These are phyloP conservation scores for Tenodera sinensis DNA, from an alignment of 2,888 invertebrate genomes.

Conservation along the genomic window DNA sequence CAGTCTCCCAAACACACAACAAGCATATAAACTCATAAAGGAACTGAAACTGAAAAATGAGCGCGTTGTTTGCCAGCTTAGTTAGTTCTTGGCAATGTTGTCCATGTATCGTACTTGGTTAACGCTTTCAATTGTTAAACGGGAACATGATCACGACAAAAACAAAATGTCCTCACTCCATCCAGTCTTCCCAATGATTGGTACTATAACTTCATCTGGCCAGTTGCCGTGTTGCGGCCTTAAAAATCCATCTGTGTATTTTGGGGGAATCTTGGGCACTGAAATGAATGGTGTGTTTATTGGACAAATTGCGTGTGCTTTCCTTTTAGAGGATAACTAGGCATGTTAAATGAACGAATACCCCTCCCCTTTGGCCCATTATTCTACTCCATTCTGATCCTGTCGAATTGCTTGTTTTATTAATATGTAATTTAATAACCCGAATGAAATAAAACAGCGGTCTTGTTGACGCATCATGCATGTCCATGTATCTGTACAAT, in stretches of 20 bases:
- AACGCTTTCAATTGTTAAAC: not conserved
- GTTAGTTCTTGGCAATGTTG: not conserved
- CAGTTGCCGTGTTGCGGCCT: not conserved
- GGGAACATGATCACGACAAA: not conserved
- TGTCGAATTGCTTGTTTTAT: not conserved
- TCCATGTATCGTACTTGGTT: not conserved
- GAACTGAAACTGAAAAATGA: not conserved
- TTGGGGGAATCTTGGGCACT: not conserved
- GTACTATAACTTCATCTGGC: not conserved
- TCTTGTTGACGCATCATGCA: not conserved
- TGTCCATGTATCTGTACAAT: not conserved
- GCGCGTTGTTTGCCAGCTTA: not conserved
- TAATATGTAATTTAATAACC: not conserved
- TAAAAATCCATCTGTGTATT: not conserved
- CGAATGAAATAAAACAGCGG: not conserved
- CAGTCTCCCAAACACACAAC: not conserved
- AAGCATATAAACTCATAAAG: not conserved
- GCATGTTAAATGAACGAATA: not conserved
- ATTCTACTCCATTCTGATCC: not conserved
- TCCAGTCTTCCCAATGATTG: not conserved
- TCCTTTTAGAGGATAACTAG: not conserved
- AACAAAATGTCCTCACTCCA: not conserved
- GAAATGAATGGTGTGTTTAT: not conserved
- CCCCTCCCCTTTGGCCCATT: not conserved
- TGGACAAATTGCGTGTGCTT: not conserved